phyloP scores from a whole-genome alignment of 1,140 invertebrate genomes.

The Littorina saxatilis region DNA sequence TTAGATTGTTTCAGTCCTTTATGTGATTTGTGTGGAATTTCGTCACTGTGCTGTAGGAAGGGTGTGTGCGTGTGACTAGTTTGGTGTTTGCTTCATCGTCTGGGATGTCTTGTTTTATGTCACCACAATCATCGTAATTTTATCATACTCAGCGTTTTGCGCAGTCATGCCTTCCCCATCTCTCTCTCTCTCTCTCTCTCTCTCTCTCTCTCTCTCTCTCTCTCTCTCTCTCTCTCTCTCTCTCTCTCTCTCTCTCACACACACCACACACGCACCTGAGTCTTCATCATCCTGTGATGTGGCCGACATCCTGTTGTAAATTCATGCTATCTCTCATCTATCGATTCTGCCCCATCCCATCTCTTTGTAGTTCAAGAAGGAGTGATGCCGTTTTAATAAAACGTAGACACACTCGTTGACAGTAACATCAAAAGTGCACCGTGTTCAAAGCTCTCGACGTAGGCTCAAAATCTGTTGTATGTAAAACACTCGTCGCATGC shows the following conservation, averaged over 20 bases:
- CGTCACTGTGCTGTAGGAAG: no score
- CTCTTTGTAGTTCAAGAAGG: no score
- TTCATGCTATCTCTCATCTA: background rate
- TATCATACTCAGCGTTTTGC: background rate
- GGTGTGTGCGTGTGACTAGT: background rate
- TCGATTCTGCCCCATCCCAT: background rate
- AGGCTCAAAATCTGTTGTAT: no score
- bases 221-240: constrained; percentile 14
- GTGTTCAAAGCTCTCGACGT: no score
- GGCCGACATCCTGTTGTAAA: no score
- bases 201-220: constrained; percentile 23
- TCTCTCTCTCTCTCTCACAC: constrained; percentile 8
- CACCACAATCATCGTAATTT: background rate
- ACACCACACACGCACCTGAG: background rate
- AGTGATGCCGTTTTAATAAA: no score
- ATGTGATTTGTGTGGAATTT: background rate
- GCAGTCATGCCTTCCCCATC: background rate
- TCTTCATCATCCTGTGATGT: background rate
- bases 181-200: constrained; percentile 25
- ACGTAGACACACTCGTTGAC: no score
- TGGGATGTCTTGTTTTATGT: no score
- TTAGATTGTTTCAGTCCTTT: background rate
- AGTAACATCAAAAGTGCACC: no score
- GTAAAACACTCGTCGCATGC: no score
- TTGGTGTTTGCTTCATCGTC: background rate